phyloP scores from a whole-genome alignment of 92 coral and sea anemone genomes.

The Zoanthus sansibaricus region DNA sequence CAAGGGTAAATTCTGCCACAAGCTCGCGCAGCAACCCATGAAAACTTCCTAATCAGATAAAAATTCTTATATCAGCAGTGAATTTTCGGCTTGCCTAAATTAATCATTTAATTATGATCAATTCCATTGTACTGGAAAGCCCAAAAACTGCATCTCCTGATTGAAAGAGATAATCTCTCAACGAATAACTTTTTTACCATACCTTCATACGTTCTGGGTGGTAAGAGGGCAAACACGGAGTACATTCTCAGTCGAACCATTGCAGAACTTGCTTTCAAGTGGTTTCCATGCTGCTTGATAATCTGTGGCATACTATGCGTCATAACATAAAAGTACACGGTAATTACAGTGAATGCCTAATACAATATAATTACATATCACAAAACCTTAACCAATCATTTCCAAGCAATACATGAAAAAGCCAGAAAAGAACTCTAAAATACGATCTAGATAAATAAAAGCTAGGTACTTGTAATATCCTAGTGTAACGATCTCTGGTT shows the following conservation, averaged over 20 bases:
- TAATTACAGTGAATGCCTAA: background rate
- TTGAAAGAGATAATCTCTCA: no score
- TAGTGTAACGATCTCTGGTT: no score
- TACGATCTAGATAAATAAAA: no score
- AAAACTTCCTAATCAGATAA: conserved; percentile 72
- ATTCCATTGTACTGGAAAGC: no score
- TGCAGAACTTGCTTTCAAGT: conserved; percentile 96
- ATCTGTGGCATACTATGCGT: conserved; percentile 84
- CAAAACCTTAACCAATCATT: no score
- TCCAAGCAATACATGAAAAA: no score
- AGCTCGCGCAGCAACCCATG: conserved; percentile 90
- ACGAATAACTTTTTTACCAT: background rate
- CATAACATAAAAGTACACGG: background rate
- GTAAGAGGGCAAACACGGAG: conserved; percentile 77
- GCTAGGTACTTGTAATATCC: no score
- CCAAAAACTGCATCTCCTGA: no score
- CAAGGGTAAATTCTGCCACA: conserved; percentile 98
- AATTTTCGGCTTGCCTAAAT: background rate
- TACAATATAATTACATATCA: no score
- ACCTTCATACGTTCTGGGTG: conserved; percentile 95
- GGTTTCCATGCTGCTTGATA: conserved; percentile 95
- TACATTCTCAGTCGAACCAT: conserved; percentile 90
- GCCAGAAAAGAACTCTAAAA: no score
- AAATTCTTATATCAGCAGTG: background rate
- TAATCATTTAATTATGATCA: no score